phyloP scores from a whole-genome alignment of 1,140 invertebrate genomes.

The Drosophila sturtevanti region DNA sequence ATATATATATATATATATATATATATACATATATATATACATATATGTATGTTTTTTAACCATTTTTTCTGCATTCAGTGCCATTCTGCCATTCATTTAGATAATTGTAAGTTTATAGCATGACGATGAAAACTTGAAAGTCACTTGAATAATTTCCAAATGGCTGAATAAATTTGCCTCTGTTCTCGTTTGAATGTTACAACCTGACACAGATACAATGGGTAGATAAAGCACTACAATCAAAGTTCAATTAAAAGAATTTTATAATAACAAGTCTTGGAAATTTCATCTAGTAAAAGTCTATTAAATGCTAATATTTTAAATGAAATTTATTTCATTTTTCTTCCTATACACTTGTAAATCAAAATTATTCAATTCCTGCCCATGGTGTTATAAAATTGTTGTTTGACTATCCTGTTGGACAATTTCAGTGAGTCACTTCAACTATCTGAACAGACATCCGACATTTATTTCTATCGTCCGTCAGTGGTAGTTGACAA shows the following conservation, averaged over 20 bases:
- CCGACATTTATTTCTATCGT: neutral
- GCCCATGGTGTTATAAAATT: constrained; percentile 43
- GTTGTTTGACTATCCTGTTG: constrained; percentile 41
- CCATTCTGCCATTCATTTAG: constrained; percentile 56
- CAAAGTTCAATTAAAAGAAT: neutral
- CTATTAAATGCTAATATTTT: too few relatives aligned
- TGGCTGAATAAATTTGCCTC: constrained; percentile 66
- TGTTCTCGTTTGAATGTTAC: constrained; percentile 56
- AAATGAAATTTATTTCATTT: neutral
- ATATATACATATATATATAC: neutral
- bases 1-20: neutral
- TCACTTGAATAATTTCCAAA: constrained; percentile 73
- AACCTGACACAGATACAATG: constrained; percentile 28
- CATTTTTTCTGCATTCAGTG: neutral
- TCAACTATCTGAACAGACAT: constrained; percentile 16
- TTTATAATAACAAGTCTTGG: neutral
- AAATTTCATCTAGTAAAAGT: neutral
- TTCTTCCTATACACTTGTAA: neutral
- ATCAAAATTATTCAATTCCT: neutral
- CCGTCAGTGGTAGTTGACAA: constrained; percentile 33
- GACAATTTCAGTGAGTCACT: constrained; percentile 42
- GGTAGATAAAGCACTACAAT: neutral
- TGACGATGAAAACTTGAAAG: constrained; percentile 52
- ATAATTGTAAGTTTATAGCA: constrained; percentile 69
- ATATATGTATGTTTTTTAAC: neutral